Percentiles rank a stretch among this genome's conserved stretches.
Evolutionary conservation across 2,797 vertebrate genomes (phyloP).

Genomic region (Platyrinchus mystaceus): DNA sequence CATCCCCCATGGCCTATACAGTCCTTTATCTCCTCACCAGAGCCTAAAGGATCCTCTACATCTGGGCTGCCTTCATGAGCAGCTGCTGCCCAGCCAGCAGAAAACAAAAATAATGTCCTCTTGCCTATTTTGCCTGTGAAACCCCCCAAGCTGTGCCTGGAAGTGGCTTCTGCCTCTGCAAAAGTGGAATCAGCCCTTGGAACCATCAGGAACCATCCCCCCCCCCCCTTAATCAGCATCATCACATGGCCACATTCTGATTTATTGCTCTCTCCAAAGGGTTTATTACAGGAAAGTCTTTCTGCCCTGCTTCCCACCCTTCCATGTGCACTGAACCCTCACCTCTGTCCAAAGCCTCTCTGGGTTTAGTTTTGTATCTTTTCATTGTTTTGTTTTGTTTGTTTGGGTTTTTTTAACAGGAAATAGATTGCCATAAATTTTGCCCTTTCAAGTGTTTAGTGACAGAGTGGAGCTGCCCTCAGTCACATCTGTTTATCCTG

Average conservation of each 20-base stretch:
- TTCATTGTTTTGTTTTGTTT: not conserved
- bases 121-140: not conserved
- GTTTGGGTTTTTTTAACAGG: not conserved
- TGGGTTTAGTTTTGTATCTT: not conserved
- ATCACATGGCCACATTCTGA: not conserved
- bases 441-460: constrained; percentile 28
- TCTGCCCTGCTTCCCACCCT: not conserved
- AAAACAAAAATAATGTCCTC: not conserved
- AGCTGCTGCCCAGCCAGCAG: not conserved
- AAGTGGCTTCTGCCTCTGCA: not conserved
- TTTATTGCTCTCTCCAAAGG: not conserved
- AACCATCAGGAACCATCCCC: not conserved
- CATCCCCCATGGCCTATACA: not conserved
- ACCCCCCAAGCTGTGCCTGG: not conserved
- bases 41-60: not conserved
- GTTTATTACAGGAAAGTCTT: not conserved
- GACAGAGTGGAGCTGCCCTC: constrained; percentile 35
- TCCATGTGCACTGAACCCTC: not conserved
- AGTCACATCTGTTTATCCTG: constrained; percentile 61
- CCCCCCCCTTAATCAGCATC: not conserved
- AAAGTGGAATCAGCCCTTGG: not conserved
- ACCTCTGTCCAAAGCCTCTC: not conserved
- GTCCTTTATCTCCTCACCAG: not conserved
- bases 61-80: not conserved
- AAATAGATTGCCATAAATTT: constrained; percentile 33